Base-by-base conservation (phyloP, 1,140 invertebrate genomes). In the Ceratosolen solmsi region DNA sequence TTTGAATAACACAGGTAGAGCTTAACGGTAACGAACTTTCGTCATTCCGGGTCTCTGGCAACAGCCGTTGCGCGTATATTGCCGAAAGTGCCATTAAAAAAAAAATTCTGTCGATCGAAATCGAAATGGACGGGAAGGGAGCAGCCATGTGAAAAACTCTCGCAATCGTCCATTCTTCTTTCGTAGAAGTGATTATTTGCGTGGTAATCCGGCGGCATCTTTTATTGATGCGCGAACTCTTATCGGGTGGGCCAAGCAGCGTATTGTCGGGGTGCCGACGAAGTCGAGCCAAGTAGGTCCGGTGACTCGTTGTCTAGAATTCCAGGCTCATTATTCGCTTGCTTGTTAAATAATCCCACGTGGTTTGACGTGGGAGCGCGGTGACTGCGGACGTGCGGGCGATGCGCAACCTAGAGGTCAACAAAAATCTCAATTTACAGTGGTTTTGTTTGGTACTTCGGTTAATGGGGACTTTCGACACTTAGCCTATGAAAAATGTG, bases 141-240 rank as follows among this genome's bases (percentile, higher is more conserved):
- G 13, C 41, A 8, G 51, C 51, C 33, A 20, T 8, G 7, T 3
- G 27, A 63, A 38, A 68, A 11, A n/a, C 33, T 38, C 63, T 63
- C 27, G 60, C 60, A 33, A 63, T n/a, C 36, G 36, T 15, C 33
- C 36, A n/a, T 68, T 68, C 22, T 2, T 3, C 20, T 51, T 74
- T 74, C 79, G 25, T 65, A 58, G 58, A 80, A 80, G 49, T 58
- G 58, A 80, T 80, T 68, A 75, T 68, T 75, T 71, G 63, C 71
- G 9, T 51, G 70, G 11, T 41, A 71, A 73, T 30, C 70, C 8
- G 51, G 9, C n/a, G 2, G n/a, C 51, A 46, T 4, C 63, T 22
- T 49, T 54, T 73, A 72, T 80, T 54, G 17, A 33, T 2, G 33
- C 9, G 17, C 71, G 58, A 80, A 74, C 38, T 30, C 46, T 80